Evolutionary conservation across 2,888 invertebrate species (phyloP).

Genomic region (Drosophila anomelani): DNA sequence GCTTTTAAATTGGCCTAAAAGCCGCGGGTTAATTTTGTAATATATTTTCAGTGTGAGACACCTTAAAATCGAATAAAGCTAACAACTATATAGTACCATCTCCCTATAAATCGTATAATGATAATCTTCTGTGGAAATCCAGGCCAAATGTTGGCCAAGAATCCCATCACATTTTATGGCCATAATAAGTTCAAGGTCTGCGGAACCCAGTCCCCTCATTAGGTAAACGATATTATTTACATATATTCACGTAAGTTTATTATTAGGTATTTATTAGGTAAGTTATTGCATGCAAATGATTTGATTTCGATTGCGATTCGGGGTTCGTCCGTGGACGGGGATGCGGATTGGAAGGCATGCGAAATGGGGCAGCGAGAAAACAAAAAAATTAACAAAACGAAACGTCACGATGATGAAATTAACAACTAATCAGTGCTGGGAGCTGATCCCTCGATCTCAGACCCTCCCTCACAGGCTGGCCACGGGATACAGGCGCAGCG

Average conservation of each 20-base stretch:
- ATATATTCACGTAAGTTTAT: slow-evolving; percentile 52
- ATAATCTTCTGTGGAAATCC: background rate
- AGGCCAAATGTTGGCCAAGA: slow-evolving; percentile 1
- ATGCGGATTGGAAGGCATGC: slow-evolving; percentile 25
- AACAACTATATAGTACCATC: background rate
- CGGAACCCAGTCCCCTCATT: slow-evolving; percentile 12
- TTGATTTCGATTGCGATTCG: slow-evolving; percentile 35
- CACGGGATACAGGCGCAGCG: slow-evolving; percentile 58
- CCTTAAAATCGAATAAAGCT: background rate
- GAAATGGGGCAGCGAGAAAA: slow-evolving; percentile 27
- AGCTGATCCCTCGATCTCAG: slow-evolving; percentile 9
- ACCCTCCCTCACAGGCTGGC: slow-evolving; percentile 18
- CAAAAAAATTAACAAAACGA: slow-evolving; percentile 13
- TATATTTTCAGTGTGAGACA: background rate
- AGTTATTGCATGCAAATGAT: slow-evolving; percentile 52
- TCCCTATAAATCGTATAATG: background rate
- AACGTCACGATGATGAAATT: slow-evolving; percentile 44
- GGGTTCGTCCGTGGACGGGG: background rate
- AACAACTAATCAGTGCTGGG: slow-evolving; percentile 74
- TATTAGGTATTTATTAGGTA: slow-evolving; percentile 62
- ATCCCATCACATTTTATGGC: background rate
- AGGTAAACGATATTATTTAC: slow-evolving; percentile 52
- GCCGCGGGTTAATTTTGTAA: slow-evolving; percentile 12
- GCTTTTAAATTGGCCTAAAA: slow-evolving; percentile 9
- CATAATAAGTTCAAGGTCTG: slow-evolving; percentile 8